These are phyloP conservation scores for Stomatorhinus ivindoensis DNA, from an alignment of 2,113 vertebrate genomes.

Conservation along the genomic window DNA sequence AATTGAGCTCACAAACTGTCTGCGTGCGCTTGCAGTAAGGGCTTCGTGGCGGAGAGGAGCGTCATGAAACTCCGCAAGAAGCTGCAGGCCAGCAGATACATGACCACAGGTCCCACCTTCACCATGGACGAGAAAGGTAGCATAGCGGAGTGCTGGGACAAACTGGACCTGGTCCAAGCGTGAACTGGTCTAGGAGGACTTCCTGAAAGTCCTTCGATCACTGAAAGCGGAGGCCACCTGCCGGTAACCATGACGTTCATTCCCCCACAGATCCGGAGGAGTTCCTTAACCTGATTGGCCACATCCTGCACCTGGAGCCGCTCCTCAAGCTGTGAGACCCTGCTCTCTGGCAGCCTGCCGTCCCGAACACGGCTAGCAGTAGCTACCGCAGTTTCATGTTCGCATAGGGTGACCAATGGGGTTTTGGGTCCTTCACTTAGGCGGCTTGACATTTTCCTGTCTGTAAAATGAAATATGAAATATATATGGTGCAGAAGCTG, in stretches of 20 bases:
- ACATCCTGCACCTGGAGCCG: conserved; percentile 73
- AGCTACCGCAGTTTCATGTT: not conserved
- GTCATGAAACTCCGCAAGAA: conserved; percentile 78
- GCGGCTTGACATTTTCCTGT: not conserved
- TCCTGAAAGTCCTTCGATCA: not conserved
- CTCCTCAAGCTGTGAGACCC: conserved; percentile 72
- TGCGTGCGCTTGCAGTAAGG: conserved; percentile 51
- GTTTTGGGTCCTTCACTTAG: not conserved
- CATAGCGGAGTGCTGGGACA: not conserved
- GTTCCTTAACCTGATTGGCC: conserved; percentile 80
- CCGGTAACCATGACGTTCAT: not conserved
- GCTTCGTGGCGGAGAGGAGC: conserved; percentile 65
- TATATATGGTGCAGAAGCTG: not conserved
- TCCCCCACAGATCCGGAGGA: conserved; percentile 75
- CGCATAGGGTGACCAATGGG: not conserved
- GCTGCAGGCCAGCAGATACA: conserved; percentile 67
- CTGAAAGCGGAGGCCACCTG: not conserved
- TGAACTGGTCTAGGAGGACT: not conserved
- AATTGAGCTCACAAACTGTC: not conserved
- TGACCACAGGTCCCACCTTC: conserved; percentile 56
- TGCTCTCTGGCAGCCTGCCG: not conserved
- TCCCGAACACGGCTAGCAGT: not conserved
- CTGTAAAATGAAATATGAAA: not conserved
- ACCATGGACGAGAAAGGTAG: conserved; percentile 81
- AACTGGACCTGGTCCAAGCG: not conserved